These are phyloP conservation scores for Micronycteris hirsuta DNA, from an alignment of 2,113 vertebrate species.

Conservation along the genomic window DNA sequence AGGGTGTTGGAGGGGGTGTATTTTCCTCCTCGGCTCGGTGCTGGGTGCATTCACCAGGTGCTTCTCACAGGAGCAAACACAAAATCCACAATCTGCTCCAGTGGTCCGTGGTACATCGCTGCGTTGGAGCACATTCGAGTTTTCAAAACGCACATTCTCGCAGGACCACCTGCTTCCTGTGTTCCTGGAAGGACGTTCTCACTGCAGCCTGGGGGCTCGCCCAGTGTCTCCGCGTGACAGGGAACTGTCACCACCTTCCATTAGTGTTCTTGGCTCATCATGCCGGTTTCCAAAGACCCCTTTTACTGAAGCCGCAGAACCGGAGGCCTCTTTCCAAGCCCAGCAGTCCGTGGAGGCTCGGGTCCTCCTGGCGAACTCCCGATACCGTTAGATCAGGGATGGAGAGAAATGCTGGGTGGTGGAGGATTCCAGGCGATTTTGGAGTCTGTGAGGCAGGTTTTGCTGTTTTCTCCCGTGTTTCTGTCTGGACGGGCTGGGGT, in stretches of 20 bases:
- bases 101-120: fast-evolving
- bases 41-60: fast-evolving
- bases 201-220: fast-evolving
- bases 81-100: not conserved
- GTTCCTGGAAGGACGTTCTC: not conserved
- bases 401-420: not conserved
- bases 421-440: not conserved
- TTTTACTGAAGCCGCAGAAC: not conserved
- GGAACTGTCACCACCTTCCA: fast-evolving
- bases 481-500: not conserved
- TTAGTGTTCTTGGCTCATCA: not conserved
- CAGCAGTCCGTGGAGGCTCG: fast-evolving
- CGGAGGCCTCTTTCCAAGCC: fast-evolving
- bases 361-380: fast-evolving
- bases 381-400: fast-evolving
- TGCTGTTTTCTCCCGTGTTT: not conserved
- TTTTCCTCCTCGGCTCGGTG: fast-evolving
- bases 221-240: fast-evolving
- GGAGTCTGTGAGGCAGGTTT: fast-evolving
- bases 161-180: fast-evolving
- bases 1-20: fast-evolving
- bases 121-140: fast-evolving
- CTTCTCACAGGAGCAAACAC: not conserved
- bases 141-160: fast-evolving
- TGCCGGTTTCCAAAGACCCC: not conserved